A percentile compares a stretch with the other conserved stretches of the same genome.
Evolutionary conservation across 2,888 invertebrate genomes (phyloP).

Genomic region (Linyphia triangularis): DNA sequence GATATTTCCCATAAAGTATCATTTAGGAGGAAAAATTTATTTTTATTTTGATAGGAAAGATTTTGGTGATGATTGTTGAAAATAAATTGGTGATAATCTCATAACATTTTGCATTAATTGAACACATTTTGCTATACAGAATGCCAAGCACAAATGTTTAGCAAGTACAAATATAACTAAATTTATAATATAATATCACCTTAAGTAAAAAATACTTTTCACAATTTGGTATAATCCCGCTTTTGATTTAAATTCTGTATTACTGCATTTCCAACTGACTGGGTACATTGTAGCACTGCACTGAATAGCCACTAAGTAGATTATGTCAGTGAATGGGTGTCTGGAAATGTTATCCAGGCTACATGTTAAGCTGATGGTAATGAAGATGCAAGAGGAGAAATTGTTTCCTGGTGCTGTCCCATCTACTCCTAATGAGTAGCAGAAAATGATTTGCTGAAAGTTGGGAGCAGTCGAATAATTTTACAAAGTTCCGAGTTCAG

Average conservation of each 20-base stretch:
- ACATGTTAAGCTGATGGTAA: not conserved
- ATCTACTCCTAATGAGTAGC: not conserved
- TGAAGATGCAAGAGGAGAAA: not conserved
- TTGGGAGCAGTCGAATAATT: not conserved
- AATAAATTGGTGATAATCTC: too few relatives aligned
- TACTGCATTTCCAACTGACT: too few relatives aligned
- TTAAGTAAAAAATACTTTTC: not conserved
- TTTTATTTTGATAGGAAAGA: too few relatives aligned
- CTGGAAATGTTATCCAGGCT: not conserved
- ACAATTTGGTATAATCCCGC: not conserved
- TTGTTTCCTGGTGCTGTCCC: not conserved
- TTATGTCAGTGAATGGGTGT: not conserved
- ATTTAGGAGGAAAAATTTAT: too few relatives aligned
- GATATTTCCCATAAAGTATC: too few relatives aligned
- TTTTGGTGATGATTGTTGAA: too few relatives aligned
- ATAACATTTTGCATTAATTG: too few relatives aligned
- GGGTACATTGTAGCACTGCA: not conserved
- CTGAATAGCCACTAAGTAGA: not conserved
- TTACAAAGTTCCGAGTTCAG: too few relatives aligned
- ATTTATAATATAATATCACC: too few relatives aligned
- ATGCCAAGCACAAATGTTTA: too few relatives aligned
- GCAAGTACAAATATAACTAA: too few relatives aligned
- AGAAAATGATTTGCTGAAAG: not conserved
- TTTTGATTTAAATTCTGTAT: not conserved
- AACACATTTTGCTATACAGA: too few relatives aligned